phyloP scores from a whole-genome alignment of 2,888 invertebrate genomes.

The Eristalinus aeneus region DNA sequence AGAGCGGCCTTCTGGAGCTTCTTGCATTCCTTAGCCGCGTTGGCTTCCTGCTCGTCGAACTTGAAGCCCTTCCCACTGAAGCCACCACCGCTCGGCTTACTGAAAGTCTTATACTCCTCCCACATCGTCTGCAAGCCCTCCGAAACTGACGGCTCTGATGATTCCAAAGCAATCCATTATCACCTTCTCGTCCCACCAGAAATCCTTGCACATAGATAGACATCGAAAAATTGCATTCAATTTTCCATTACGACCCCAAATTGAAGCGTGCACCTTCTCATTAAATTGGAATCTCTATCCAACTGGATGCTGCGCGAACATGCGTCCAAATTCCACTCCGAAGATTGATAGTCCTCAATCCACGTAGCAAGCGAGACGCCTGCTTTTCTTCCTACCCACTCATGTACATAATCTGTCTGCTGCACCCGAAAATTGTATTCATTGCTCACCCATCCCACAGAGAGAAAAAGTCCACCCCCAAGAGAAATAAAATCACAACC shows the following conservation, averaged over 20 bases:
- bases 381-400: neutral
- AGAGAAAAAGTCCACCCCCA: neutral
- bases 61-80: slow-evolving; percentile 98
- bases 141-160: slow-evolving; percentile 89
- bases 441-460: neutral
- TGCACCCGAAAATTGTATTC: neutral
- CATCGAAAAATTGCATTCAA: neutral
- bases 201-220: neutral
- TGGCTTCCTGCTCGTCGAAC: slow-evolving; percentile 99
- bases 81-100: slow-evolving; percentile 96
- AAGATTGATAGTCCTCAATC: neutral
- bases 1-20: slow-evolving; percentile 99
- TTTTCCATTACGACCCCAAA: neutral
- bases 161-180: slow-evolving; percentile 88
- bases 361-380: neutral
- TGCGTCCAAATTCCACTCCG: neutral
- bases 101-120: slow-evolving; percentile 93
- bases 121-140: slow-evolving; percentile 89
- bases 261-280: neutral
- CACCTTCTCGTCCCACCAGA: neutral
- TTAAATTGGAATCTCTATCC: neutral
- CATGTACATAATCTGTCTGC: neutral
- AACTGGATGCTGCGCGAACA: neutral
- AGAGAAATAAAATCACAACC: neutral
- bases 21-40: slow-evolving; percentile 96